phyloP scores from a whole-genome alignment of 2,797 vertebrate species.

The Gymnodraco acuticeps region DNA sequence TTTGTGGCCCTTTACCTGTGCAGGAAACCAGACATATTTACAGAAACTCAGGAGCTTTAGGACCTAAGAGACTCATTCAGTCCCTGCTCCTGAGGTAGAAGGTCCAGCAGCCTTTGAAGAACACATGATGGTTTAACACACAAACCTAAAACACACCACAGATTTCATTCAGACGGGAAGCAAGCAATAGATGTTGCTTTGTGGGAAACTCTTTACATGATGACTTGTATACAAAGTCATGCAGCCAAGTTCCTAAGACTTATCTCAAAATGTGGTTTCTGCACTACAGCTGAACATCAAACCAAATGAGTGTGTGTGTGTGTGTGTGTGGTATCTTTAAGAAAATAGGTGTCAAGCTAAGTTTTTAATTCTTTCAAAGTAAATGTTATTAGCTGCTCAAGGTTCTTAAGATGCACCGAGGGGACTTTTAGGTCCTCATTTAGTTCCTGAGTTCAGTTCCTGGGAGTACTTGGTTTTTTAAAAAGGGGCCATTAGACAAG shows the following conservation, averaged over 20 bases:
- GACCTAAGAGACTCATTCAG: background rate
- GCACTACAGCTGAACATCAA: slow-evolving; percentile 9
- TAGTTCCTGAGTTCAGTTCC: slow-evolving; percentile 59
- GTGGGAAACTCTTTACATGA: background rate
- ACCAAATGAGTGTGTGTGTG: background rate
- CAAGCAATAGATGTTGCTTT: background rate
- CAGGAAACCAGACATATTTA: slow-evolving; percentile 32
- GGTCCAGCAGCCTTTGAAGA: slow-evolving; percentile 16
- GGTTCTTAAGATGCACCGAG: slow-evolving; percentile 35
- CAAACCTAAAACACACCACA: slow-evolving; percentile 28
- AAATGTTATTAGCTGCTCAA: background rate
- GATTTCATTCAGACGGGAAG: slow-evolving; percentile 15
- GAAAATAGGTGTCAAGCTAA: slow-evolving; percentile 1
- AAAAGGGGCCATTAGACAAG: slow-evolving; percentile 18
- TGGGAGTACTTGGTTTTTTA: slow-evolving; percentile 41
- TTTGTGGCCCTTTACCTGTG: slow-evolving; percentile 8
- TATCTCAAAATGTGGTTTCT: slow-evolving; percentile 26
- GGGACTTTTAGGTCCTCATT: slow-evolving; percentile 28
- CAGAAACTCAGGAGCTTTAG: slow-evolving; percentile 27
- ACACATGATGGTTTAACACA: slow-evolving; percentile 32
- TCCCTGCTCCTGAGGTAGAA: slow-evolving; percentile 55
- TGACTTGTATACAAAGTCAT: slow-evolving; percentile 17
- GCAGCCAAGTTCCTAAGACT: slow-evolving; percentile 62
- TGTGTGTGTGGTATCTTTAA: background rate
- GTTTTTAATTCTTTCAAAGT: background rate